Base-by-base conservation (phyloP, 2,888 invertebrate genomes). In the Dascillus cervinus region DNA sequence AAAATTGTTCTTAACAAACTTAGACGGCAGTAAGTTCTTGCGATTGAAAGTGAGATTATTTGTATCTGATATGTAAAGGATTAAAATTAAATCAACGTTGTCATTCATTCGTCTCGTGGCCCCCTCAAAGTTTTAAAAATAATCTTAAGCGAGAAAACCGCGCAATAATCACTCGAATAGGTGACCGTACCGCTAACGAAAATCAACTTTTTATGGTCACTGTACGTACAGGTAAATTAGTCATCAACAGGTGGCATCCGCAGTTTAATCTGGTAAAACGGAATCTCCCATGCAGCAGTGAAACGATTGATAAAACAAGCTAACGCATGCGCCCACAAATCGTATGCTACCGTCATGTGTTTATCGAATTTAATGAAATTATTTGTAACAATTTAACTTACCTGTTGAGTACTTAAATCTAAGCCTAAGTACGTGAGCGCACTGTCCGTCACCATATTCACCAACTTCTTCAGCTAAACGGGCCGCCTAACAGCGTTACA, bases 371-470 rank as follows among this genome's bases (percentile, higher is more conserved):
- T 17, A 17, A 6, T 17, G 17, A 6, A 4, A 8, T 17, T 6
- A n/a, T n/a, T n/a, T 17, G 11, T 11, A 31, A 31, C 24, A 24
- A 30, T 23, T 14, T 22, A 21, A 60, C 68, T 64, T 67, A 85
- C 88, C 78, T 84, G 83, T 67, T 89, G 88, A 11, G 89, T 88
- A 62, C 88, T 88, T 58, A 88, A 75, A 72, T 89, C 89, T 52
- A 89, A 73, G 35, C 88, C 88, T 53, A 89, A 71, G 70, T 79
- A 88, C 48, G 79, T 77, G 30, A 53, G 49, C 25, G 47, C 49
- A 20, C 32, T 22, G 13, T 23, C 32, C 8, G 37, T 34, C 13
- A 21, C 30, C 37, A 37, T 40, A 26, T 13, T 24, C 8, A 22
- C 12, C 13, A 29, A 22, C 13, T 35, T 35, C 6, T 22, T 6